These are phyloP conservation scores for Lophius americanus DNA, from an alignment of 2,797 vertebrate species.

Conservation along the genomic window DNA sequence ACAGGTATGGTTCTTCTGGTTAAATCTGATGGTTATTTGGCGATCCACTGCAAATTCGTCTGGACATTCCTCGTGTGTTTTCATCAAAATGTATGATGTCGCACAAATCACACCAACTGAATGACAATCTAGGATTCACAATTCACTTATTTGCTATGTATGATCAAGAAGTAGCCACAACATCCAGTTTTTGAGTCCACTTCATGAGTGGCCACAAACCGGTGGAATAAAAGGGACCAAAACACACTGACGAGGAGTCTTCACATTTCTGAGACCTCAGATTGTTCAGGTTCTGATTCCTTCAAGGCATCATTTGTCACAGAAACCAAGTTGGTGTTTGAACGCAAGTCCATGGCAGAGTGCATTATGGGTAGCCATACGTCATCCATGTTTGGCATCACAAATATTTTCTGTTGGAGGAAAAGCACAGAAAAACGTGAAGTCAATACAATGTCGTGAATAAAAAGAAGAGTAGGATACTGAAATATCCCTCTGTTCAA, in stretches of 20 bases:
- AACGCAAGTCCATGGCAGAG: constrained; percentile 96
- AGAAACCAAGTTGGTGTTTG: constrained; percentile 77
- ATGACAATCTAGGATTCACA: constrained; percentile 31
- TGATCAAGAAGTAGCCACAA: constrained; percentile 8
- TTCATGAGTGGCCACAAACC: constrained; percentile 23
- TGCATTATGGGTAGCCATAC: constrained; percentile 98
- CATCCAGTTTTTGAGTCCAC: constrained; percentile 21
- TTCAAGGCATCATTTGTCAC: constrained; percentile 83
- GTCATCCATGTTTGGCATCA: constrained; percentile 99
- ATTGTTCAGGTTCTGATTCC: constrained; percentile 72
- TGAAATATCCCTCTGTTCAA: not conserved
- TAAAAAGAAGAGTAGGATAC: not conserved
- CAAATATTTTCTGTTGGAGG: constrained; percentile 94
- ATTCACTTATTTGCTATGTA: constrained; percentile 21
- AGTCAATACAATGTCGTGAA: not conserved
- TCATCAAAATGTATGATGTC: constrained; percentile 33
- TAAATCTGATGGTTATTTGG: constrained; percentile 53
- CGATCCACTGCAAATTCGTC: constrained; percentile 26
- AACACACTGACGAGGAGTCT: constrained; percentile 16
- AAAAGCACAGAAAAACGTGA: constrained; percentile 15
- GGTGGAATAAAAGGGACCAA: constrained; percentile 2
- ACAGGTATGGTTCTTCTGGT: constrained; percentile 74
- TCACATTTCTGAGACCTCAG: constrained; percentile 82
- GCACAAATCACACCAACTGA: constrained; percentile 34
- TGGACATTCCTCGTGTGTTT: constrained; percentile 15